Evolutionary conservation across 1,140 invertebrate genomes (phyloP), one percentile per base, ranked within the genome.

Genomic region (Conopomorpha cramerella): DNA sequence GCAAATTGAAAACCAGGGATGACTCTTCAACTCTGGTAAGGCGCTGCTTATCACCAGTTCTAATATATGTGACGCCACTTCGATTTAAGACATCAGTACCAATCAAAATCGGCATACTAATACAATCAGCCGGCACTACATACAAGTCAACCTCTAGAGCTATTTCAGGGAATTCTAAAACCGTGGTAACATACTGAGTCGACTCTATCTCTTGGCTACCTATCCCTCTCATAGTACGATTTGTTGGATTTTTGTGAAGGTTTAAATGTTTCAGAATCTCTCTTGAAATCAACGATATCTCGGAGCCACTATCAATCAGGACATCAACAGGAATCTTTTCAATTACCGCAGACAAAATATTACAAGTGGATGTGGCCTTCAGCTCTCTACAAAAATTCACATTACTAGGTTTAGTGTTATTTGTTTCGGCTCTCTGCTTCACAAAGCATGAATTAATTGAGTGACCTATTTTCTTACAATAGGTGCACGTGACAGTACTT

Each of bases 1-100:
- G 7, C 7, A 36, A 14, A 15, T 16, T 2, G 10, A 30, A 19
- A 12, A 37, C 27, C 8, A 3, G 3, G 8, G 27, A 1, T 1
- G 11, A 14, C 11, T n/a, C n/a, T n/a, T 23, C 28, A 13, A 31
- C n/a, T n/a, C 36, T 16, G 0, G 27, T 41, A 2, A 46, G 23
- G 8, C 16, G 16, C 15, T 44, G 36, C 28, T 8, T 3, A 15
- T 30, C 27, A 0, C 36, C 35, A 3, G 37, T 38, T 1, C 45
- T 30, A 8, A 46, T 14, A n/a, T 43, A 54, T 7, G 18, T 41
- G 2, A 54, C 13, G 4, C 47, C 47, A 1, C 48, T 30, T 0
- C 41, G 17, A 16, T 54, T 54, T 4, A 48, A 35, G 18, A 48
- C 33, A 16, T 49, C 50, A 0, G 42, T 49, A 2, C 50, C 50